Conservation (phyloP, 2,888 invertebrate species). For the Spialia ferax region DNA sequence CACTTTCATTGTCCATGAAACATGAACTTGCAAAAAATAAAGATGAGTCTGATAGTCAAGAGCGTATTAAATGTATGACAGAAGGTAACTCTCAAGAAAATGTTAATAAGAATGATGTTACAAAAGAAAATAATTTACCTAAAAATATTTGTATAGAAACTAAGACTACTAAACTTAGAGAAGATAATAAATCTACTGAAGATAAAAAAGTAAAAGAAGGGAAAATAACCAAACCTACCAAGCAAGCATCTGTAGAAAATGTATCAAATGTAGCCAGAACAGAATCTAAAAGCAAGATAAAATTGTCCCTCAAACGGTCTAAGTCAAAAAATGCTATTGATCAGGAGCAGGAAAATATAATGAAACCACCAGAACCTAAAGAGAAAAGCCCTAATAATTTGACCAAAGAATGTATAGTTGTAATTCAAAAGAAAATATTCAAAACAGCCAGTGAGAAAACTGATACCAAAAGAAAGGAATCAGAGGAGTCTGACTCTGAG, state of each 20-base stretch:
- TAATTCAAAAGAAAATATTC: constrained; percentile 75
- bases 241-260: constrained; percentile 12
- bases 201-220: background rate
- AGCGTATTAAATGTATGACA: background rate
- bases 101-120: background rate
- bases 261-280: constrained; percentile 48
- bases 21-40: constrained; percentile 5
- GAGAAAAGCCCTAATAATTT: constrained; percentile 70
- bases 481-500: constrained; percentile 19
- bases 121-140: background rate
- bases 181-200: no score
- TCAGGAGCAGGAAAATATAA: background rate
- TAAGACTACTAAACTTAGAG: no score
- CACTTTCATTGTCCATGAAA: constrained; percentile 18
- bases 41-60: constrained; percentile 8
- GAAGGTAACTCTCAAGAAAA: background rate
- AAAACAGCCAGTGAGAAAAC: constrained; percentile 47
- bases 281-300: constrained; percentile 54
- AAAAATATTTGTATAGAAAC: background rate
- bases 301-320: constrained; percentile 33
- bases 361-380: constrained; percentile 41
- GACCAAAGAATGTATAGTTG: constrained; percentile 77
- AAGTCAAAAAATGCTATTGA: constrained; percentile 1
- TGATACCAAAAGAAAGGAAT: constrained; percentile 25
- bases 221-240: background rate